These are phyloP conservation scores for Erethizon dorsatum DNA, from an alignment of 2,797 vertebrate genomes.

Conservation along the genomic window DNA sequence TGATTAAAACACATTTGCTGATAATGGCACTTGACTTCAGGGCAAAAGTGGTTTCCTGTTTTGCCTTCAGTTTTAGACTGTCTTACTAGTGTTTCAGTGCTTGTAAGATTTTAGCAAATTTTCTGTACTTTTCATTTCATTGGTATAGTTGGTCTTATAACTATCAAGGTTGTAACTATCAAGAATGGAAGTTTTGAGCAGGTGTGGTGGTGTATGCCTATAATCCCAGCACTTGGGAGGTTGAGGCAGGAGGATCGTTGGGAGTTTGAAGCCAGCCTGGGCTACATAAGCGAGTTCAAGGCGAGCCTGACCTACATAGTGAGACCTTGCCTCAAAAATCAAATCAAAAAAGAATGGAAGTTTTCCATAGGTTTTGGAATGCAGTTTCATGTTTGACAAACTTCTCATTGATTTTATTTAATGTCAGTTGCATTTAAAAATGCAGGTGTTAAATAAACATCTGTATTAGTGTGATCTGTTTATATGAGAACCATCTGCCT, in stretches of 20 bases:
- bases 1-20: background rate
- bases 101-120: conserved; percentile 34
- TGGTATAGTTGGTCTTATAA: background rate
- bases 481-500: background rate
- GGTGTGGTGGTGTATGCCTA: background rate
- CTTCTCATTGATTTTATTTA: conserved; percentile 37
- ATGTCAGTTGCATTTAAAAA: background rate
- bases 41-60: background rate
- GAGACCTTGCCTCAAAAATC: background rate
- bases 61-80: background rate
- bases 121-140: background rate
- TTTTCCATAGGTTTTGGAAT: conserved; percentile 25
- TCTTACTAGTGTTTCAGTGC: background rate
- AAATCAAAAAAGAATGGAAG: background rate
- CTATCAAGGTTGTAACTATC: background rate
- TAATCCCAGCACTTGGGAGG: background rate
- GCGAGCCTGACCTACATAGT: background rate
- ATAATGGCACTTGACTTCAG: background rate
- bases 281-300: background rate
- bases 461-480: background rate
- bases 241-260: background rate
- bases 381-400: background rate
- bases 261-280: background rate
- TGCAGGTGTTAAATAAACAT: background rate
- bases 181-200: conserved; percentile 23